Conservation (phyloP, 2,888 invertebrate species). For the Agriopis leucophaearia region DNA sequence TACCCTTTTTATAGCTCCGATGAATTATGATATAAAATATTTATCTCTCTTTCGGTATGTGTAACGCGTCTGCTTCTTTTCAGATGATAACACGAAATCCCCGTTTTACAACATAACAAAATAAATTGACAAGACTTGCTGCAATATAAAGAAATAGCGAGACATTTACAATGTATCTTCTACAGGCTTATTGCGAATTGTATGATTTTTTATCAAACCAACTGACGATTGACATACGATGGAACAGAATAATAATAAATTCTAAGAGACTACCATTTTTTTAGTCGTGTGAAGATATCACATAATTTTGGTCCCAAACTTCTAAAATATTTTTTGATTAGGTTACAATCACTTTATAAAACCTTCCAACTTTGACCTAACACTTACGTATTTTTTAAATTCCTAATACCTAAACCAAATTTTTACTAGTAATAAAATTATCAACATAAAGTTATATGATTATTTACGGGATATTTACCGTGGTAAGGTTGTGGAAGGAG, state of each 20-base stretch:
- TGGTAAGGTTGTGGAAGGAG: no score
- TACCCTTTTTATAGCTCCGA: conserved; percentile 77
- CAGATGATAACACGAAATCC: conserved; percentile 75
- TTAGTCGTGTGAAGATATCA: no score
- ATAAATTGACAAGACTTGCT: conserved; percentile 63
- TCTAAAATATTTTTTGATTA: no score
- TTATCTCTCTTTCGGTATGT: conserved; percentile 77
- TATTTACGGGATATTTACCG: no score
- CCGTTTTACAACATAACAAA: conserved; percentile 67
- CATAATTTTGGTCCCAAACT: no score
- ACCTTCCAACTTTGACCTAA: no score
- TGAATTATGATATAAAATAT: conserved; percentile 83
- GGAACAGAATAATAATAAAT: neutral
- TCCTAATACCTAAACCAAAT: no score
- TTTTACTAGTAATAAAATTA: no score
- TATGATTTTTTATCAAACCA: conserved; percentile 7
- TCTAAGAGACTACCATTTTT: no score
- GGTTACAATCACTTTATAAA: no score
- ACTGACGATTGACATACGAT: conserved; percentile 4
- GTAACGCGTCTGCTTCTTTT: conserved; percentile 74
- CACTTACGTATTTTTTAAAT: no score
- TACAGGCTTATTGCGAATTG: conserved; percentile 23
- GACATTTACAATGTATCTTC: conserved; percentile 42
- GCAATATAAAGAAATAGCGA: conserved; percentile 52
- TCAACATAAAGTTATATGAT: no score